phyloP scores from a whole-genome alignment of 2,113 vertebrate species.

The Ginglymostoma cirratum region DNA sequence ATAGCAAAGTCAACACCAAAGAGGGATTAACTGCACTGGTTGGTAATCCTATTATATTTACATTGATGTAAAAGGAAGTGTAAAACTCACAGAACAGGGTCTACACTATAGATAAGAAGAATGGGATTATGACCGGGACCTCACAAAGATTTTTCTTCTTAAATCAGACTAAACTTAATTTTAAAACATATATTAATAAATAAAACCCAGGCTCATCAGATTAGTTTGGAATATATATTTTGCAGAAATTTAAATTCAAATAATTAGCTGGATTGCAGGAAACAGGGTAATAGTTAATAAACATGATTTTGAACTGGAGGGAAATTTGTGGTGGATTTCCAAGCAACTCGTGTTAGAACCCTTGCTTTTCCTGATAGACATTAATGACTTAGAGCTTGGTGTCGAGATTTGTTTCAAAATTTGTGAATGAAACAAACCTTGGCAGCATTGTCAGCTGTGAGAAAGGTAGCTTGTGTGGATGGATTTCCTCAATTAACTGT shows the following conservation, averaged over 20 bases:
- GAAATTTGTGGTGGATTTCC: too few species aligned
- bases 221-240: background rate
- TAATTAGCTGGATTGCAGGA: background rate
- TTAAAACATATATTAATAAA: background rate
- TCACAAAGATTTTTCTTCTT: background rate
- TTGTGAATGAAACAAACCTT: too few species aligned
- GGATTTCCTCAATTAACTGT: too few species aligned
- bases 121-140: background rate
- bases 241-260: background rate
- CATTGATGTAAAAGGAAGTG: background rate
- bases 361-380: too few species aligned
- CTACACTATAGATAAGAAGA: background rate
- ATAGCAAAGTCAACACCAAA: background rate
- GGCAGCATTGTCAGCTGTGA: too few species aligned
- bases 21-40: background rate
- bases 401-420: too few species aligned
- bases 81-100: background rate
- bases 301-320: too few species aligned
- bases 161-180: background rate
- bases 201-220: background rate
- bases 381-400: too few species aligned
- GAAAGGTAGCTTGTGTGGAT: too few species aligned
- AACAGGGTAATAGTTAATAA: too few species aligned
- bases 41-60: background rate
- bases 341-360: too few species aligned